Evolutionary conservation across 2,797 vertebrate genomes (phyloP).

Genomic region (Hipposideros larvatus): DNA sequence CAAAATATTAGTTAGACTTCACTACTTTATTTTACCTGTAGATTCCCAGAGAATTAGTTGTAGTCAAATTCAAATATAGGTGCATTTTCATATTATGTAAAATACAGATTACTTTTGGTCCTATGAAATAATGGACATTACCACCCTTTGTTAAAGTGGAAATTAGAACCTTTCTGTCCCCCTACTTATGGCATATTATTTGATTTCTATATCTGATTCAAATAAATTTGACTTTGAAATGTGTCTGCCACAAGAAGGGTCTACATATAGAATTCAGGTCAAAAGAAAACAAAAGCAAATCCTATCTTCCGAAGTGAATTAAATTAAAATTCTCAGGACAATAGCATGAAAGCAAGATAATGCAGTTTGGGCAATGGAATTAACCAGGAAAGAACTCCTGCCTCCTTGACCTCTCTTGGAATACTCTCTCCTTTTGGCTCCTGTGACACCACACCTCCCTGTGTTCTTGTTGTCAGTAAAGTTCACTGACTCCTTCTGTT

Average conservation of each 20-base stretch:
- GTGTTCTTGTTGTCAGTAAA: not conserved
- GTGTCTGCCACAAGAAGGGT: slow-evolving; percentile 28
- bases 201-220: slow-evolving; percentile 68
- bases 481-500: not conserved
- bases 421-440: slow-evolving; percentile 1
- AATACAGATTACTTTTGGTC: not conserved
- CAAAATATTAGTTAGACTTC: not conserved
- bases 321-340: slow-evolving; percentile 63
- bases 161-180: slow-evolving; percentile 15
- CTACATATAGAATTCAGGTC: slow-evolving; percentile 67
- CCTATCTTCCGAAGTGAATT: slow-evolving; percentile 65
- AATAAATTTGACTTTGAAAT: slow-evolving; percentile 76
- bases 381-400: not conserved
- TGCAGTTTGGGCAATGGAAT: slow-evolving; percentile 57
- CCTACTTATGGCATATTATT: slow-evolving; percentile 30
- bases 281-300: slow-evolving; percentile 76
- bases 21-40: not conserved
- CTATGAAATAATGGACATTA: slow-evolving; percentile 3
- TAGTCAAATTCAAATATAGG: not conserved
- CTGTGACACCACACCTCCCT: not conserved
- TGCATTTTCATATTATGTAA: not conserved
- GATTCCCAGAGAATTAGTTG: not conserved
- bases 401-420: not conserved
- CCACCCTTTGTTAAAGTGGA: not conserved
- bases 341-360: slow-evolving; percentile 59